Conservation (phyloP, 2,113 vertebrate genomes). For the Cariama cristata region DNA sequence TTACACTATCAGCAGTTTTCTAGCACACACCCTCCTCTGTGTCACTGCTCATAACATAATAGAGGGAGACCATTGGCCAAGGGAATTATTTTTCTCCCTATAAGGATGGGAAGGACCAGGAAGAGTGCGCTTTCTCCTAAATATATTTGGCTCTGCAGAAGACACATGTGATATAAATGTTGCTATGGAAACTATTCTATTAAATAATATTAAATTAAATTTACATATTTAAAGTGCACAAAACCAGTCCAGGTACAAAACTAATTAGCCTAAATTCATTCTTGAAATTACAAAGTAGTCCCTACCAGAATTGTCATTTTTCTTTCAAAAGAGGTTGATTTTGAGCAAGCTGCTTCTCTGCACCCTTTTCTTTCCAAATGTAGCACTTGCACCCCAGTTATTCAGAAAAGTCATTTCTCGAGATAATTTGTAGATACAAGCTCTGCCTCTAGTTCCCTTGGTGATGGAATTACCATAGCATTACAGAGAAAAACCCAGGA, state of each 20-base stretch:
- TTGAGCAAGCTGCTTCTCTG: neutral
- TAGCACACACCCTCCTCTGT: neutral
- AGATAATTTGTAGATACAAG: neutral
- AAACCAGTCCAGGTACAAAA: slow-evolving; percentile 13
- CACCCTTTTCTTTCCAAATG: neutral
- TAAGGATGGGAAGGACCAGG: neutral
- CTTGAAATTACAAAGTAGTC: neutral
- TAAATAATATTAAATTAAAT: slow-evolving; percentile 63
- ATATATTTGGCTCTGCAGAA: slow-evolving; percentile 32
- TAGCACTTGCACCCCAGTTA: neutral
- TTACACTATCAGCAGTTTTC: neutral
- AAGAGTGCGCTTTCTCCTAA: neutral
- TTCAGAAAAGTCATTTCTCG: neutral
- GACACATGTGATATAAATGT: slow-evolving; percentile 40
- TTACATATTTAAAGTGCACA: neutral
- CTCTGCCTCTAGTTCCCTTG: slow-evolving; percentile 39
- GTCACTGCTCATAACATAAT: neutral
- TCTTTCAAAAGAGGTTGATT: neutral
- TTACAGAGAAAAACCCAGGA: neutral
- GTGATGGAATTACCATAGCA: slow-evolving; percentile 31
- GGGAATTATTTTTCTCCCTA: neutral
- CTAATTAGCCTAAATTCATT: slow-evolving; percentile 37
- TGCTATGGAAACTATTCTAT: slow-evolving; percentile 66
- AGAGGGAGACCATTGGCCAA: neutral
- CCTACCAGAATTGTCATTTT: neutral